These are phyloP conservation scores for Agriopis leucophaearia DNA, from an alignment of 2,888 invertebrate genomes.

Conservation along the genomic window DNA sequence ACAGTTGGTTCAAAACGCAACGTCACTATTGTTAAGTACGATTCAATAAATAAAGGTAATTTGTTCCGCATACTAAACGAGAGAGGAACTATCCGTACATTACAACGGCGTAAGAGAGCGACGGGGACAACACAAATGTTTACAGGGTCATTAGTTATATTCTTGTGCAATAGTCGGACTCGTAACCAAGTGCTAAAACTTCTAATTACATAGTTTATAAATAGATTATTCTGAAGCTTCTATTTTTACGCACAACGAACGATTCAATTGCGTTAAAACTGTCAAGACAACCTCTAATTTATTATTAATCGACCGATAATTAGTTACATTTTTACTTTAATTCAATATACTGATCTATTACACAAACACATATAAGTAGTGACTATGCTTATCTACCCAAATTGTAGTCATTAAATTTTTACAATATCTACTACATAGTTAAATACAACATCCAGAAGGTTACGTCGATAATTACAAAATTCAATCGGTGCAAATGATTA, in stretches of 20 bases:
- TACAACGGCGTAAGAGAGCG: constrained; percentile 68
- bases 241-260: constrained; percentile 76
- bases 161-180: constrained; percentile 74
- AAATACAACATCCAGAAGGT: constrained; percentile 84
- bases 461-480: constrained; percentile 84
- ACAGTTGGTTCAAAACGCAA: constrained; percentile 67
- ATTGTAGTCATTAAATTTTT: constrained; percentile 79
- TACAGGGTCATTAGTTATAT: constrained; percentile 51
- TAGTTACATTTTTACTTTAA: constrained; percentile 62
- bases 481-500: constrained; percentile 82
- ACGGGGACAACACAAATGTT: constrained; percentile 65
- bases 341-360: constrained; percentile 74
- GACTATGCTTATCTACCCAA: constrained; percentile 79
- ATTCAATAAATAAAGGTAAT: constrained; percentile 66
- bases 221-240: constrained; percentile 81
- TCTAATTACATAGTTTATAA: constrained; percentile 72
- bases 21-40: constrained; percentile 75
- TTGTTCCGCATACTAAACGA: constrained; percentile 54
- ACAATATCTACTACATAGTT: constrained; percentile 82
- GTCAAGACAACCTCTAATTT: constrained; percentile 68
- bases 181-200: constrained; percentile 78
- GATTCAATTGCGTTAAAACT: constrained; percentile 69
- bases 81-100: constrained; percentile 62
- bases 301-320: constrained; percentile 60
- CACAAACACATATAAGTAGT: constrained; percentile 81